phyloP scores from a whole-genome alignment of 2,888 invertebrate genomes.

The Diplolepis rosae region DNA sequence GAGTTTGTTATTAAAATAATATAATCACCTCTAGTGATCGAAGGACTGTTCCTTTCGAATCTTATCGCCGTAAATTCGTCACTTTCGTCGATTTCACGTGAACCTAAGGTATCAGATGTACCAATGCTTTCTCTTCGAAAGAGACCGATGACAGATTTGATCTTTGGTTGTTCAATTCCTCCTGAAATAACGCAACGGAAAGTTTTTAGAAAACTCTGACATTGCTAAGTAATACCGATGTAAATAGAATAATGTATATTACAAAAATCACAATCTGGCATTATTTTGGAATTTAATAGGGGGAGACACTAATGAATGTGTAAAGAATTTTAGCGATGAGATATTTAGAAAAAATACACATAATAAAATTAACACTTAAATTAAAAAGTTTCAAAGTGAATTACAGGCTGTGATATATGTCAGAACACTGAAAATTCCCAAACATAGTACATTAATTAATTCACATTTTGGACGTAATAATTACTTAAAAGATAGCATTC shows the following conservation, averaged over 20 bases:
- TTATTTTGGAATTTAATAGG: too few species aligned
- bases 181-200: conserved; percentile 75
- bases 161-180: conserved; percentile 90
- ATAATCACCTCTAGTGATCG: conserved; percentile 77
- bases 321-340: too few species aligned
- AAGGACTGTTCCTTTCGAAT: conserved; percentile 73
- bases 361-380: too few species aligned
- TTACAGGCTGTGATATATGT: too few species aligned
- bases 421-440: too few species aligned
- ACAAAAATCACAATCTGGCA: neutral
- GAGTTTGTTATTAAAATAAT: neutral
- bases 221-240: neutral
- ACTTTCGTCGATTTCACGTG: conserved; percentile 74
- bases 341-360: neutral
- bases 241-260: neutral
- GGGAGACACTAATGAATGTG: too few species aligned
- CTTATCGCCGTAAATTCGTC: conserved; percentile 78
- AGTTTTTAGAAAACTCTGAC: neutral
- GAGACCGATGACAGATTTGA: conserved; percentile 91
- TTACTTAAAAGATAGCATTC: neutral
- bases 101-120: conserved; percentile 81
- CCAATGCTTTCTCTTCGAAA: conserved; percentile 89
- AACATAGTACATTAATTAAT: too few species aligned
- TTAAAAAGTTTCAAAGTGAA: too few species aligned
- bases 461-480: too few species aligned